Evolutionary conservation across 2,797 vertebrate species (phyloP).

Genomic region (Nothura maculosa): DNA sequence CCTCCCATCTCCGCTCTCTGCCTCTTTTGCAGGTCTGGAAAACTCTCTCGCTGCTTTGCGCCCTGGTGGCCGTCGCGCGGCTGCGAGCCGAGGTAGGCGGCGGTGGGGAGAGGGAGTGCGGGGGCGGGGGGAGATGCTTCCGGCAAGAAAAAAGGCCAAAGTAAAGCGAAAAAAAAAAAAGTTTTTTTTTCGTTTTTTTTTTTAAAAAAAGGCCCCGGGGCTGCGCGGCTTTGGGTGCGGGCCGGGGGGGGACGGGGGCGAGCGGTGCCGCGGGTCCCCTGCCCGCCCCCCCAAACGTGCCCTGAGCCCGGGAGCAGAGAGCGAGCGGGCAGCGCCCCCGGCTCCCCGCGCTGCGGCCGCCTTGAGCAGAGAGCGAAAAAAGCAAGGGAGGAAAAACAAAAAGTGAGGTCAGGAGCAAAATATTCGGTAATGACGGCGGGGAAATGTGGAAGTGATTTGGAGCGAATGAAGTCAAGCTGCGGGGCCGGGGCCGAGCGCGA

Average conservation of each 20-base stretch:
- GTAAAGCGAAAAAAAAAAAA: no score
- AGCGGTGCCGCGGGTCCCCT: no score
- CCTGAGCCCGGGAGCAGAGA: no score
- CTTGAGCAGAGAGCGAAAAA: no score
- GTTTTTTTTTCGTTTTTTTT: no score
- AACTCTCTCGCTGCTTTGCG: conserved; percentile 74
- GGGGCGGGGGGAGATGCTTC: neutral
- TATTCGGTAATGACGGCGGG: conserved; percentile 80
- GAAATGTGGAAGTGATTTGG: conserved; percentile 85
- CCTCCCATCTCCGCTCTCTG: neutral
- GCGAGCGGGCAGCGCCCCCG: no score
- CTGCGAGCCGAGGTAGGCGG: conserved; percentile 78
- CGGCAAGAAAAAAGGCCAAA: no score
- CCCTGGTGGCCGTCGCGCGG: conserved; percentile 65
- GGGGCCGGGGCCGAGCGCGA: conserved; percentile 73
- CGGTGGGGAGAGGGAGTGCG: neutral
- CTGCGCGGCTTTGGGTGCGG: neutral
- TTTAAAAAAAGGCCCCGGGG: no score
- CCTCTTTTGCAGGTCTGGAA: conserved; percentile 76
- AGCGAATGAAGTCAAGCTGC: conserved; percentile 73
- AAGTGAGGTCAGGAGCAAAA: conserved; percentile 84
- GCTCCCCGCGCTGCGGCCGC: no score
- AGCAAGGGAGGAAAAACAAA: neutral
- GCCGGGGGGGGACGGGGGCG: neutral
- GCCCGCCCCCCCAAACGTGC: no score